These are phyloP conservation scores for Nymphalis urticae DNA, from an alignment of 2,888 invertebrate genomes.

Conservation along the genomic window DNA sequence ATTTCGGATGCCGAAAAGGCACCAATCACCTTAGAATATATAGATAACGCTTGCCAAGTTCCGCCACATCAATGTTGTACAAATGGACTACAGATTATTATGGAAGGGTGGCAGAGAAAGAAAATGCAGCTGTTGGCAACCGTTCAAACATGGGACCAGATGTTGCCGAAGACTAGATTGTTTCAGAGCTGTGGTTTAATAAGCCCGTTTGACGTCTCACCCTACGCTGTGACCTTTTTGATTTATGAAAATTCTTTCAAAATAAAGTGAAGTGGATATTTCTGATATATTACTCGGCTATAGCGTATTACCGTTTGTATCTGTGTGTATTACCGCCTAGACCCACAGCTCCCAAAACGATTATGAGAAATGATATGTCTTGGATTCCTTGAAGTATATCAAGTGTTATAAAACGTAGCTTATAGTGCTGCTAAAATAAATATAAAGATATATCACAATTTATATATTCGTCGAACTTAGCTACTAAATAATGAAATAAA, in stretches of 20 bases:
- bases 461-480: too few relatives aligned
- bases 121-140: constrained; percentile 65
- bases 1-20: constrained; percentile 22
- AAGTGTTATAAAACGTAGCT: background rate
- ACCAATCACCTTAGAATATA: constrained; percentile 19
- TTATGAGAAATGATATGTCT: background rate
- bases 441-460: too few relatives aligned
- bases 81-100: constrained; percentile 56
- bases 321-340: too few relatives aligned
- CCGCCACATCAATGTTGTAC: constrained; percentile 42
- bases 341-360: background rate
- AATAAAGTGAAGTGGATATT: background rate
- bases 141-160: constrained; percentile 59
- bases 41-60: constrained; percentile 38
- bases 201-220: constrained; percentile 37
- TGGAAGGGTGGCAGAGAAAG: constrained; percentile 46
- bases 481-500: too few relatives aligned
- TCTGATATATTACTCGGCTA: background rate
- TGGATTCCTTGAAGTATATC: background rate
- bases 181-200: constrained; percentile 43
- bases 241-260: constrained; percentile 5
- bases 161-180: constrained; percentile 45
- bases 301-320: background rate
- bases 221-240: constrained; percentile 23
- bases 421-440: too few relatives aligned